Evolutionary conservation across 2,797 vertebrate species (phyloP), one percentile per base, ranked within the genome.

Genomic region (Mionectes olivaceus): DNA sequence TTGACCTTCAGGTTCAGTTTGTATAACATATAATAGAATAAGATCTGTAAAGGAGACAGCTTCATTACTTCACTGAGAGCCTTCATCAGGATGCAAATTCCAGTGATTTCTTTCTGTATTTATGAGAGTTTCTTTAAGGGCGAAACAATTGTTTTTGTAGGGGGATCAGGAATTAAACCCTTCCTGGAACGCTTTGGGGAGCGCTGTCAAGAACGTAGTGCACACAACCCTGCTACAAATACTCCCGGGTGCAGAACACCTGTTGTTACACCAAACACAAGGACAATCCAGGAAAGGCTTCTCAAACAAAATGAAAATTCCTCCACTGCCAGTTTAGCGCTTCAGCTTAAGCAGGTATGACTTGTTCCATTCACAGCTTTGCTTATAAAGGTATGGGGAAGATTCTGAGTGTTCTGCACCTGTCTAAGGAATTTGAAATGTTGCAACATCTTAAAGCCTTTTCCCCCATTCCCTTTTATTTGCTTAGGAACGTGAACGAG

Each of bases 171-270:
- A 92, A 98, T 99, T 27, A 99, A 99, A 90, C 98, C 99, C 88
- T 99, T 99, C 93, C 97, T 99, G 97, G 99, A 99, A 94, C 98
- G 98, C 65, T 99, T 99, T 97, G 99, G 98, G 69, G 99, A 99
- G 89, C 97, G 95, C 91, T 99, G 98, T 94, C 98, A 99, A 83
- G 98, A 99, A 65, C 98, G 95, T 19, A 97, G 79, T 23, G 93
- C 88, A 69, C 98, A 63, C 41, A 98, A 97, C 85, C 98, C 98
- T 43, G 96, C 97, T 41, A 91, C 95, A 8, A 70, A 70, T 33
- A 96, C 75, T 55, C 39, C 95, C 5, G 75, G 91, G 30, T 97
- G 97, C 33, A 96, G 96, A 87, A 94, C 96, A 63, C 82, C 97
- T 9, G 15, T 73, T 35, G 93, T 98, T 69, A 98, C 98, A 49